Conservation (phyloP, 1,140 invertebrate species). For the Sipha flava region DNA sequence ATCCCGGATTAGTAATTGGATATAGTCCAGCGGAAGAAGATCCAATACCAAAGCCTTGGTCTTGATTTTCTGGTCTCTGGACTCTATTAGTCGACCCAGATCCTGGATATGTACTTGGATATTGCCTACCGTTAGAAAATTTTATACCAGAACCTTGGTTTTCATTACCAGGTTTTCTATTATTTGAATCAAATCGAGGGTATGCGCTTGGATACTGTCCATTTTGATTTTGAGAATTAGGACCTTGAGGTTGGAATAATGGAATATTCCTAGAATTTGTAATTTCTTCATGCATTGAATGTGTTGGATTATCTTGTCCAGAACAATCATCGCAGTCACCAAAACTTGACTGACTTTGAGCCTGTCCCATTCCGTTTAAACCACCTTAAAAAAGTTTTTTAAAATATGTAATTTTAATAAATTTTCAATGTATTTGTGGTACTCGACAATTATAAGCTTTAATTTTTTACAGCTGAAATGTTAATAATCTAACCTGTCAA, state of each 20-base stretch:
- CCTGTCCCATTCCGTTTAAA: conserved; percentile 96
- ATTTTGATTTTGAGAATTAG: neutral
- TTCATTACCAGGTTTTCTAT: neutral
- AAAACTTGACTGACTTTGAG: conserved; percentile 58
- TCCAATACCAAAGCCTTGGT: neutral
- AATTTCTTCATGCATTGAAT: neutral
- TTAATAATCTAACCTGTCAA: too few relatives aligned
- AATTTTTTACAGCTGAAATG: too few relatives aligned
- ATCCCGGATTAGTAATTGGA: neutral
- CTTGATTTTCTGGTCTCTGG: neutral
- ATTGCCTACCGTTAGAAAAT: neutral
- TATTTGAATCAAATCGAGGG: neutral
- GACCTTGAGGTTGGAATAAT: neutral
- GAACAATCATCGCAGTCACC: conserved; percentile 45
- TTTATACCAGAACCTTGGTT: neutral
- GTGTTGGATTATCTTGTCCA: neutral
- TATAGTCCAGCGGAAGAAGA: neutral
- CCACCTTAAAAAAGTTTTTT: conserved; percentile 62
- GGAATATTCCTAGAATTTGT: neutral
- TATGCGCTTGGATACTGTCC: neutral
- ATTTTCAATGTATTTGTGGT: too few relatives aligned
- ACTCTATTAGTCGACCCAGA: neutral
- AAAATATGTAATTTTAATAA: too few relatives aligned
- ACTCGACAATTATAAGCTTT: too few relatives aligned
- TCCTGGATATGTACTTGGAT: neutral